phyloP scores from a whole-genome alignment of 2,797 vertebrate genomes.

The Mormyrus proboscirostris region DNA sequence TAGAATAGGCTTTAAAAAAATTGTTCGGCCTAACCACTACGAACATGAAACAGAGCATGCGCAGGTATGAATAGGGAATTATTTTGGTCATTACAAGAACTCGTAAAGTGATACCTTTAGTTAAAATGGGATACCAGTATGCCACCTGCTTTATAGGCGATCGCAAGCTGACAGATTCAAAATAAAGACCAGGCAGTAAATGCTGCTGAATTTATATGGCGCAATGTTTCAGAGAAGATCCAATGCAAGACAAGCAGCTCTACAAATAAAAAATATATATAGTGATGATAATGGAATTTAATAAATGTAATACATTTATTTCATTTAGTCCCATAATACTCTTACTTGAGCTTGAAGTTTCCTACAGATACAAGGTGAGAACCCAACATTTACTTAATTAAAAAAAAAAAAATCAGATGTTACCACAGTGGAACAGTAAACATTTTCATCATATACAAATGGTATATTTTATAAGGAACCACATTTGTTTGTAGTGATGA shows the following conservation, averaged over 20 bases:
- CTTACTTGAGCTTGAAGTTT: neutral
- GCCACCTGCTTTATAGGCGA: neutral
- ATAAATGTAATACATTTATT: neutral
- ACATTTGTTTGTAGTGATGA: neutral
- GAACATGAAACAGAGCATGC: neutral
- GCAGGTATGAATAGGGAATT: neutral
- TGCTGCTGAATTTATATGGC: neutral
- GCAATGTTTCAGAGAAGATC: neutral
- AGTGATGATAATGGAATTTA: neutral
- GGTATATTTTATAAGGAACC: neutral
- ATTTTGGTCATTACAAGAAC: neutral
- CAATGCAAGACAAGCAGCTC: neutral
- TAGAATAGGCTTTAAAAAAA: neutral
- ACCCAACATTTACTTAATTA: neutral
- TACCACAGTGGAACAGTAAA: neutral
- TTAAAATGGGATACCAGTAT: neutral
- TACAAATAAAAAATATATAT: neutral
- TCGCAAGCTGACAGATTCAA: neutral
- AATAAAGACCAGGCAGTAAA: neutral
- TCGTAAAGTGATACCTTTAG: neutral
- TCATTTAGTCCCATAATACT: neutral
- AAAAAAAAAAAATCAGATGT: neutral
- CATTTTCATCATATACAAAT: neutral
- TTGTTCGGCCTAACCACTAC: neutral
- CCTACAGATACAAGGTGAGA: neutral